Evolutionary conservation across 1,140 invertebrate species (phyloP).

Genomic region (Glomeris maerens): DNA sequence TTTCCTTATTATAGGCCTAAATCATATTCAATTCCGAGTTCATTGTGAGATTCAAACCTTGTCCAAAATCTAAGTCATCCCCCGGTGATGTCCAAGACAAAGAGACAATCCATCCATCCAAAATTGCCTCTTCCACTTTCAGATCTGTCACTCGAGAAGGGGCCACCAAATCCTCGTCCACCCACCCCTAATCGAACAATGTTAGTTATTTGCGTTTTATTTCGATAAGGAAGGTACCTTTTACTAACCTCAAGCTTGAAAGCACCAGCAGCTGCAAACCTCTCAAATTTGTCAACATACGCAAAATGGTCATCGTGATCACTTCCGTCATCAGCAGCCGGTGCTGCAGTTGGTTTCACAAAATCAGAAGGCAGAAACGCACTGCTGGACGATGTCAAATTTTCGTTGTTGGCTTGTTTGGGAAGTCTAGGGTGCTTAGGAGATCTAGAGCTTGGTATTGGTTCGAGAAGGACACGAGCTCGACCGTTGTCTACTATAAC

Average conservation of each 20-base stretch:
- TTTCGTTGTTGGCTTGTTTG: neutral
- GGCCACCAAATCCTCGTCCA: neutral
- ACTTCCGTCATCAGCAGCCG: neutral
- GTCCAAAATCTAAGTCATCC: conserved; percentile 15
- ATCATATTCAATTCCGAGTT: no score
- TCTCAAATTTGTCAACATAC: neutral
- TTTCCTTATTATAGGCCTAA: no score
- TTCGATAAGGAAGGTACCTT: neutral
- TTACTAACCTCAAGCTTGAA: neutral
- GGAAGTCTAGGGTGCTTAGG: neutral
- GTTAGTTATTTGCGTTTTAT: neutral
- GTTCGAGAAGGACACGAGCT: conserved; percentile 4
- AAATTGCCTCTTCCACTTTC: conserved; percentile 4
- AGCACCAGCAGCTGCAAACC: neutral
- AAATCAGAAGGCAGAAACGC: neutral
- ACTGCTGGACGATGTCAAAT: neutral
- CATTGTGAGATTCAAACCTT: neutral
- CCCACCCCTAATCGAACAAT: neutral
- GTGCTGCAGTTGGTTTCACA: neutral
- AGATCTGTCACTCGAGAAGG: conserved; percentile 4
- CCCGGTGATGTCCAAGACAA: conserved; percentile 19
- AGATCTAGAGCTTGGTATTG: neutral
- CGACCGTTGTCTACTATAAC: conserved; percentile 7
- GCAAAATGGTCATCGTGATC: neutral
- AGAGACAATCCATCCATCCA: conserved; percentile 6